phyloP scores from a whole-genome alignment of 2,888 invertebrate species.

The Lissocephala sabroskyi region DNA sequence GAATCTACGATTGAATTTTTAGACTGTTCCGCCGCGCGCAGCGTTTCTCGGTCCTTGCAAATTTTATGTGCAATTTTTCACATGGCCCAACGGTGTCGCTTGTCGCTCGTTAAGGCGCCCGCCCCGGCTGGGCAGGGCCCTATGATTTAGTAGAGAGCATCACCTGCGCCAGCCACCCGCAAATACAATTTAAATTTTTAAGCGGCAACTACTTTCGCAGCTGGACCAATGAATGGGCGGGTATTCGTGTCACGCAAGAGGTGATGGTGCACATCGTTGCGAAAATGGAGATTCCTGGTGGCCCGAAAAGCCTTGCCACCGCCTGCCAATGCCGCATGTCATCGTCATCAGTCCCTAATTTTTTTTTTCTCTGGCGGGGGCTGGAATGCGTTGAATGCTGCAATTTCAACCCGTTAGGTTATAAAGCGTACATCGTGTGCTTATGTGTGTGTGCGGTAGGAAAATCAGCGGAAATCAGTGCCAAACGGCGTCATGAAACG shows the following conservation, averaged over 20 bases:
- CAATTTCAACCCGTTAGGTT: slow-evolving; percentile 65
- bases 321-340: slow-evolving; percentile 52
- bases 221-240: too few species aligned
- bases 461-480: slow-evolving; percentile 61
- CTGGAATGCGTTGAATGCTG: slow-evolving; percentile 45
- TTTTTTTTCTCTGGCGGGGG: slow-evolving; percentile 17
- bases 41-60: slow-evolving; percentile 38
- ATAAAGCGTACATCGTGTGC: slow-evolving; percentile 45
- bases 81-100: slow-evolving; percentile 31
- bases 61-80: slow-evolving; percentile 54
- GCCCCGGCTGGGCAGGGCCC: too few species aligned
- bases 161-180: slow-evolving; percentile 38
- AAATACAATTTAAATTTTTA: slow-evolving; percentile 65
- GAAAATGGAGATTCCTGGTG: too few species aligned
- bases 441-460: slow-evolving; percentile 18
- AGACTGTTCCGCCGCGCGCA: too few species aligned
- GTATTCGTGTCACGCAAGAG: slow-evolving; percentile 58
- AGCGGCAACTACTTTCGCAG: slow-evolving; percentile 57
- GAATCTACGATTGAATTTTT: slow-evolving; percentile 55
- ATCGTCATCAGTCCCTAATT: slow-evolving; percentile 39
- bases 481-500: slow-evolving; percentile 18
- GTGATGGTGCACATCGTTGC: slow-evolving; percentile 1
- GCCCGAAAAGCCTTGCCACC: too few species aligned
- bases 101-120: slow-evolving; percentile 52
- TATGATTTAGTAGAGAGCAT: slow-evolving; percentile 27